Conservation (phyloP, 2,113 vertebrate genomes). For the Amphilophus citrinellus region DNA sequence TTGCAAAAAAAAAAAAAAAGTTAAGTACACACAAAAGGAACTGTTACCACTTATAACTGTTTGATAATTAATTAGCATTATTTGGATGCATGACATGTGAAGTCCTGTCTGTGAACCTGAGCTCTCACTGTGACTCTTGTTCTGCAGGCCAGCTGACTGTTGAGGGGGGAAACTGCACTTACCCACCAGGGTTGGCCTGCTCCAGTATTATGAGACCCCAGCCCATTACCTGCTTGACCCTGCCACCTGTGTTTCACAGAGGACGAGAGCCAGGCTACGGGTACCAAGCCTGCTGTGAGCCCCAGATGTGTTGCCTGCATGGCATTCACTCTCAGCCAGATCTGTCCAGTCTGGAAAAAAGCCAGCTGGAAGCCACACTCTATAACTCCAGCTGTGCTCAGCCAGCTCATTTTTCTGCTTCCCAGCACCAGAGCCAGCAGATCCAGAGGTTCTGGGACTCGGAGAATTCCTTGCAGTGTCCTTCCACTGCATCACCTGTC, state of each 20-base stretch:
- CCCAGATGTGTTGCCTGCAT: constrained; percentile 87
- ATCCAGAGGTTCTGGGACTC: constrained; percentile 72
- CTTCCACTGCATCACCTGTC: constrained; percentile 53
- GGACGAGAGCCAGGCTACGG: constrained; percentile 80
- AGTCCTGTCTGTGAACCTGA: not conserved
- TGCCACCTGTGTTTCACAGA: constrained; percentile 82
- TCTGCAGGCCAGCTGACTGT: constrained; percentile 87
- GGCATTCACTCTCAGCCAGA: constrained; percentile 80
- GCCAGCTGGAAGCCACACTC: constrained; percentile 74
- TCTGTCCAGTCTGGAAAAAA: constrained; percentile 74
- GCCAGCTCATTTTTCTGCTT: constrained; percentile 59
- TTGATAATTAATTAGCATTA: not conserved
- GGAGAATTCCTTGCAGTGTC: constrained; percentile 61
- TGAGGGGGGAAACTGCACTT: constrained; percentile 85
- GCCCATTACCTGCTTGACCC: constrained; percentile 82
- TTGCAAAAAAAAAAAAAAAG: not conserved
- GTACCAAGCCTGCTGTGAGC: constrained; percentile 83
- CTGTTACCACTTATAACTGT: not conserved
- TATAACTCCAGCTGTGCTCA: constrained; percentile 68
- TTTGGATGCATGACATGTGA: not conserved
- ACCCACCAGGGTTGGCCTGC: constrained; percentile 81
- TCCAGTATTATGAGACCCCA: constrained; percentile 83
- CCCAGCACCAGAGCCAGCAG: constrained; percentile 66
- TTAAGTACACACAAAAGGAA: not conserved
- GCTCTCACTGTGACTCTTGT: constrained; percentile 22